These are phyloP conservation scores for Syrmaticus mikado DNA, from an alignment of 2,113 vertebrate genomes.

Conservation along the genomic window DNA sequence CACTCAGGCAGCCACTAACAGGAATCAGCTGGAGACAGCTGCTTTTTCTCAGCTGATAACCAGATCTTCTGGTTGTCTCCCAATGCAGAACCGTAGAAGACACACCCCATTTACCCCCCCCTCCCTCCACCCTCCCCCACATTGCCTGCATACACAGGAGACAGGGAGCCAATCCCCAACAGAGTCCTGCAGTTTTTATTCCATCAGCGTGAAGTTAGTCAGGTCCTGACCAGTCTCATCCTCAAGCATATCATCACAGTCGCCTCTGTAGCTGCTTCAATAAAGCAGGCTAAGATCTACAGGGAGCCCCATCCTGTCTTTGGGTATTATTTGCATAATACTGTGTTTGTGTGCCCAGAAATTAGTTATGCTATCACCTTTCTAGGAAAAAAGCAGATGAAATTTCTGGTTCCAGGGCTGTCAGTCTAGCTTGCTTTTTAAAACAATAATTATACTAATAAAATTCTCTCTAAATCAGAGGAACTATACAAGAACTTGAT, in stretches of 20 bases:
- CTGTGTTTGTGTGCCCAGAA: neutral
- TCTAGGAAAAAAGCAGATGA: neutral
- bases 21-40: neutral
- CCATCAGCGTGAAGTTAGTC: neutral
- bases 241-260: neutral
- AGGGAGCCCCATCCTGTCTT: neutral
- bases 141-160: neutral
- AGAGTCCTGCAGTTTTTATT: neutral
- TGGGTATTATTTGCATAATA: neutral
- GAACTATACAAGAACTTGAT: neutral
- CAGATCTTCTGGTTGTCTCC: neutral
- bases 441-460: neutral
- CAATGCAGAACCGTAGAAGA: neutral
- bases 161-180: neutral
- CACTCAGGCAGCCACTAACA: neutral
- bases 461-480: neutral
- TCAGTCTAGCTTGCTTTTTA: neutral
- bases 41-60: slow-evolving; percentile 41
- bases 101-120: neutral
- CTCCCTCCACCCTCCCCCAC: neutral
- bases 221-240: neutral
- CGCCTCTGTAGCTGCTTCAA: neutral
- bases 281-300: neutral
- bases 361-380: neutral
- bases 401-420: neutral